phyloP scores from a whole-genome alignment of 2,888 invertebrate genomes.

The Pollenia amentaria region DNA sequence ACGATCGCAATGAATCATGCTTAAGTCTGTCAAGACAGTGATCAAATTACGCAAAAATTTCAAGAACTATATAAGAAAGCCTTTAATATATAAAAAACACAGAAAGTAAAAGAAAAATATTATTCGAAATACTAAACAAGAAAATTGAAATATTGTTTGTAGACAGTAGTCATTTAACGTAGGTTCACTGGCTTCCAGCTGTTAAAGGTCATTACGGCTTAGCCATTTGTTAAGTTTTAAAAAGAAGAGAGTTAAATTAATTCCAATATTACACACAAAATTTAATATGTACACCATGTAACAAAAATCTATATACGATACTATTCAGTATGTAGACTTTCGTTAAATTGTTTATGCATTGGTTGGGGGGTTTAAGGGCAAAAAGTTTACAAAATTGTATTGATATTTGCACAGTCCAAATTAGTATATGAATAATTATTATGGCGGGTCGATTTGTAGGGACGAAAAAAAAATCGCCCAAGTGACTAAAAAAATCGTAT shows the following conservation, averaged over 20 bases:
- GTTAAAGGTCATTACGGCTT: background rate
- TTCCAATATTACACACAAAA: background rate
- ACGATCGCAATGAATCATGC: constrained; percentile 20
- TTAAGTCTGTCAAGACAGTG: background rate
- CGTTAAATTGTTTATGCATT: too few relatives aligned
- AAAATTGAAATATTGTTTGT: background rate
- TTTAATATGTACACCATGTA: too few relatives aligned
- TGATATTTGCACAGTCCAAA: too few relatives aligned
- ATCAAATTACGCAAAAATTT: constrained; percentile 28
- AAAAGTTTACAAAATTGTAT: too few relatives aligned
- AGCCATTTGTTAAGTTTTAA: background rate
- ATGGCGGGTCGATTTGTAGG: too few relatives aligned
- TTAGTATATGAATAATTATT: too few relatives aligned
- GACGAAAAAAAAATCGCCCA: too few relatives aligned
- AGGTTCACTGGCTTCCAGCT: background rate
- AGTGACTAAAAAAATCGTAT: too few relatives aligned
- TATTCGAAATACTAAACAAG: constrained; percentile 3
- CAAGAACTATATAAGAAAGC: background rate
- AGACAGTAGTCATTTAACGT: background rate
- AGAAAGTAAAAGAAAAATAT: background rate
- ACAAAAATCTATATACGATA: too few relatives aligned
- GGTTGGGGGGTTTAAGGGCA: too few relatives aligned
- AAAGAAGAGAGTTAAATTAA: background rate
- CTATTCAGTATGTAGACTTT: too few relatives aligned
- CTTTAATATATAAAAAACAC: background rate